Evolutionary conservation across 1,140 invertebrate species (phyloP).

Genomic region (Heterodera schachtii): DNA sequence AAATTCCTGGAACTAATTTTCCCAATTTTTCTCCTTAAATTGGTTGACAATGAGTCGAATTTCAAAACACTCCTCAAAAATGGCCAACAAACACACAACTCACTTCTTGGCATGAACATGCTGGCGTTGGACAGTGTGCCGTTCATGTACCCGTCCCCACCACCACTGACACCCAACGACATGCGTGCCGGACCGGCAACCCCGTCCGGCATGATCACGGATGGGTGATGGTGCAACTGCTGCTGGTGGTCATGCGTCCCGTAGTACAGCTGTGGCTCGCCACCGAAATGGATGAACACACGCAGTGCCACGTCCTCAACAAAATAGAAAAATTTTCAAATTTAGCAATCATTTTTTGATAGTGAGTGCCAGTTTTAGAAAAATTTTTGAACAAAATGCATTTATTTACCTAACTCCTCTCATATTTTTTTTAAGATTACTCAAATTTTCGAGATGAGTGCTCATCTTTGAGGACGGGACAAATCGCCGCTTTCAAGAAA

Average conservation of each 20-base stretch:
- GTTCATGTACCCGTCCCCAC: constrained; percentile 22
- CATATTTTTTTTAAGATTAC: no score
- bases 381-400: no score
- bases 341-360: neutral
- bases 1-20: no score
- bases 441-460: no score
- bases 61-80: no score
- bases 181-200: neutral
- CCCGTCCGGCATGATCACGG: neutral
- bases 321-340: neutral
- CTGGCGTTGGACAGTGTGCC: neutral
- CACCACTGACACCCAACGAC: constrained; percentile 1
- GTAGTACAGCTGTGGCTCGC: constrained; percentile 34
- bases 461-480: constrained; percentile 18
- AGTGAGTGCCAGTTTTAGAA: no score
- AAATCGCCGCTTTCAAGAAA: neutral
- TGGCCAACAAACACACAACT: neutral
- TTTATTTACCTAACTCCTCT: no score
- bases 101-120: constrained; percentile 29
- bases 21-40: no score
- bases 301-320: constrained; percentile 46
- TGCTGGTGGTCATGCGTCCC: neutral
- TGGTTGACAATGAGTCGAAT: no score
- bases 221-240: neutral
- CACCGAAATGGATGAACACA: constrained; percentile 39